These are phyloP conservation scores for Crax fasciolata DNA, from an alignment of 2,797 vertebrate species.

Conservation along the genomic window DNA sequence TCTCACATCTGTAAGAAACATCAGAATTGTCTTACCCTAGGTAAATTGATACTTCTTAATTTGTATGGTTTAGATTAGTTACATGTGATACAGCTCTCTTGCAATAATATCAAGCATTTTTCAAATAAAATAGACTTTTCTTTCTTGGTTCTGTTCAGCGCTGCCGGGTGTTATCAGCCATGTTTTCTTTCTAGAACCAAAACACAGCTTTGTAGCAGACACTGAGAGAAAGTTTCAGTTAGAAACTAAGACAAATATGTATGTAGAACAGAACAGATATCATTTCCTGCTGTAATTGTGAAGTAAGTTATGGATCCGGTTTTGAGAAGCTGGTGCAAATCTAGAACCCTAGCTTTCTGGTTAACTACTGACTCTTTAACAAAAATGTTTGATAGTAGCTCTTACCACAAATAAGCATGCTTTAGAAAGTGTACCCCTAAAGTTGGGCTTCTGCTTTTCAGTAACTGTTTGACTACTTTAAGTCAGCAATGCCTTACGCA, in stretches of 20 bases:
- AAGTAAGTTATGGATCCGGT: background rate
- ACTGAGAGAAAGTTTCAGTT: no score
- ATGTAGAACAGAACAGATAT: background rate
- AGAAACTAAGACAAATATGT: no score
- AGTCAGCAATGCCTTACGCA: background rate
- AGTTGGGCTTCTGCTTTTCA: background rate
- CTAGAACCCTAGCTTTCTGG: background rate
- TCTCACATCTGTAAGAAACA: constrained; percentile 8
- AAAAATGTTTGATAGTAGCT: background rate
- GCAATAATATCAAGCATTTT: background rate
- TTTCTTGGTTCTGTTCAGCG: no score
- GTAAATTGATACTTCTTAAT: constrained; percentile 16
- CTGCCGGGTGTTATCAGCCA: no score
- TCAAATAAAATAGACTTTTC: background rate
- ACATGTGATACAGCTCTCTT: background rate
- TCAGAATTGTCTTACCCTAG: background rate
- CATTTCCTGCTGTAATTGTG: background rate
- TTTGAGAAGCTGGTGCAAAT: background rate
- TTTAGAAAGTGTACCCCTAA: background rate
- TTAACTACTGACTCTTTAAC: background rate
- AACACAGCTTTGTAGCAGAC: no score
- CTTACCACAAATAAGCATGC: background rate
- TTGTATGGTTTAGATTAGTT: constrained; percentile 24
- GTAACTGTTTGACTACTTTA: background rate
- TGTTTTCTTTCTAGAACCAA: no score